Evolutionary conservation across 2,797 vertebrate species (phyloP).

Genomic region (Borostomias antarcticus): DNA sequence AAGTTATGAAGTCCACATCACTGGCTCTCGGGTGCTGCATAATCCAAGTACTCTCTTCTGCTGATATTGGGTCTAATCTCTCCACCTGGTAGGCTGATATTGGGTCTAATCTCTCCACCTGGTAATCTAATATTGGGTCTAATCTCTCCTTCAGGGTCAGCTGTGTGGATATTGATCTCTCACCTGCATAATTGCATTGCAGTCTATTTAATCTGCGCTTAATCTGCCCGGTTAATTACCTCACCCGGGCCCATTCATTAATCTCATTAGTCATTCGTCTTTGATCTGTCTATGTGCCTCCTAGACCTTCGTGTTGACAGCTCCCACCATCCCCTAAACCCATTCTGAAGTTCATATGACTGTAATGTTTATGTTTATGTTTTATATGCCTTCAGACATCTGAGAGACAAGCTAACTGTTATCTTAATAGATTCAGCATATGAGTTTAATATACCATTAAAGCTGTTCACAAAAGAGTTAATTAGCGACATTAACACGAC

Average conservation of each 20-base stretch:
- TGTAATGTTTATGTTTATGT: not conserved
- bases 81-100: slow-evolving; percentile 44
- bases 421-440: too few species aligned
- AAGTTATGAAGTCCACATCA: not conserved
- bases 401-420: not conserved
- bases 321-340: slow-evolving; percentile 39
- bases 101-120: slow-evolving; percentile 28
- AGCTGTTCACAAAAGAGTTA: not conserved
- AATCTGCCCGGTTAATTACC: slow-evolving; percentile 66
- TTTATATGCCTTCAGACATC: too few species aligned
- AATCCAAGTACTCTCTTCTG: slow-evolving; percentile 31
- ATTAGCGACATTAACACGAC: not conserved
- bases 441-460: not conserved
- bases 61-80: slow-evolving; percentile 41
- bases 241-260: slow-evolving; percentile 57
- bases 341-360: slow-evolving; percentile 37
- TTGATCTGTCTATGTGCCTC: slow-evolving; percentile 67
- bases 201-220: slow-evolving; percentile 70
- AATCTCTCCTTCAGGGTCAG: too few species aligned
- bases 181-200: slow-evolving; percentile 68
- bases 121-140: slow-evolving; percentile 46
- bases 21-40: slow-evolving; percentile 31
- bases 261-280: slow-evolving; percentile 61
- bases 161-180: slow-evolving; percentile 77
- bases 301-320: slow-evolving; percentile 54